phyloP scores from a whole-genome alignment of 2,113 vertebrate genomes.

The Macquaria australasica region DNA sequence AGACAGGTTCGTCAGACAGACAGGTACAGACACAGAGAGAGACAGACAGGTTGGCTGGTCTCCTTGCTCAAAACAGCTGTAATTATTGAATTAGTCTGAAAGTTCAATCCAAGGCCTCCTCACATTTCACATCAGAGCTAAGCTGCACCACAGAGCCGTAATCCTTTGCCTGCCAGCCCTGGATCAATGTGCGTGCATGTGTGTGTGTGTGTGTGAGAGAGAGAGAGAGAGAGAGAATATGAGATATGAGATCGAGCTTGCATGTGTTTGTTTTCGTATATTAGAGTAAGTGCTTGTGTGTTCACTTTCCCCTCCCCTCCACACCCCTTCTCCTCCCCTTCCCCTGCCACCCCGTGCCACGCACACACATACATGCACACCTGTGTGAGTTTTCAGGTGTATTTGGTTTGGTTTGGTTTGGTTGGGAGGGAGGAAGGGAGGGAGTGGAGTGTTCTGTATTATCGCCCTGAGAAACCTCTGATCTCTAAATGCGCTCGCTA shows the following conservation, averaged over 20 bases:
- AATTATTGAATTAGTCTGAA: conserved; percentile 99
- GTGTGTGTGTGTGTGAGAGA: conserved; percentile 7
- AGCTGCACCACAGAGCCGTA: conserved; percentile 82
- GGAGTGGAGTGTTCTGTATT: conserved; percentile 75
- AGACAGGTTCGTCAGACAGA: conserved; percentile 36
- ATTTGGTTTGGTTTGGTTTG: conserved; percentile 79
- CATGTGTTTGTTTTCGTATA: conserved; percentile 72
- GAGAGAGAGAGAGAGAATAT: conserved; percentile 35
- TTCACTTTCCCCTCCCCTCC: conserved; percentile 60
- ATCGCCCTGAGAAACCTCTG: conserved; percentile 79
- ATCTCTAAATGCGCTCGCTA: conserved; percentile 78
- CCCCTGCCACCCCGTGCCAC: not conserved
- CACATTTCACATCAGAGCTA: conserved; percentile 93
- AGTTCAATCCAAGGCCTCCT: conserved; percentile 92
- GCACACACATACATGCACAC: conserved; percentile 56
- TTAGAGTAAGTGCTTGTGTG: conserved; percentile 56
- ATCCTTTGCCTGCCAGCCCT: conserved; percentile 70
- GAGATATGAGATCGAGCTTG: conserved; percentile 62
- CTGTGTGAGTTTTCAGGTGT: conserved; percentile 79
- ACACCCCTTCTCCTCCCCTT: conserved; percentile 36
- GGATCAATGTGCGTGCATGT: conserved; percentile 57
- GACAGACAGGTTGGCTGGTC: conserved; percentile 51
- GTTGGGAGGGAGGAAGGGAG: conserved; percentile 77
- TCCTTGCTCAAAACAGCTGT: conserved; percentile 83
- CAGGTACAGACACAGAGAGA: conserved; percentile 12